These are phyloP conservation scores for Nothobranchius kuhntae DNA, from an alignment of 2,113 vertebrate genomes.

Conservation along the genomic window DNA sequence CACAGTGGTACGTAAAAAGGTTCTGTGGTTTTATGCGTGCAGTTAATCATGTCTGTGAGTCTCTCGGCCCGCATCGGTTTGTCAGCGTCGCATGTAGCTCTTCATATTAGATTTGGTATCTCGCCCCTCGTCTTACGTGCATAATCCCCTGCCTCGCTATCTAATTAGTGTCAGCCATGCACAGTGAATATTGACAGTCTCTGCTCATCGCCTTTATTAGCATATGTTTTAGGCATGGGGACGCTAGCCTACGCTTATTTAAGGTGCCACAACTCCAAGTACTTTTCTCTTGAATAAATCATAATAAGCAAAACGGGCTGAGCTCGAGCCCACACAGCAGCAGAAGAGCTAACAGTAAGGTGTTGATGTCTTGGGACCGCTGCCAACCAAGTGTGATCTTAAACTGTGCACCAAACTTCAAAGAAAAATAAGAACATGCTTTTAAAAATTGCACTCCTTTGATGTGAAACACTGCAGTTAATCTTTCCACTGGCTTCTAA, in stretches of 20 bases:
- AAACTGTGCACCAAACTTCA: constrained; percentile 25
- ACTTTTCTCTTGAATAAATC: constrained; percentile 55
- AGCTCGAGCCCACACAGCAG: neutral
- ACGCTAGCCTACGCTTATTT: constrained; percentile 48
- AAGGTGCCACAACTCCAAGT: constrained; percentile 33
- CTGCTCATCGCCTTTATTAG: constrained; percentile 63
- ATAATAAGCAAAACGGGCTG: constrained; percentile 26
- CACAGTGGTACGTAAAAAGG: constrained; percentile 46
- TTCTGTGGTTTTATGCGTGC: constrained; percentile 57
- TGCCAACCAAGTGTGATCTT: constrained; percentile 7
- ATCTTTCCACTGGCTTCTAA: constrained; percentile 34
- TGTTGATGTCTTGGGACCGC: constrained; percentile 17
- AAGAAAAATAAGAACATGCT: constrained; percentile 31
- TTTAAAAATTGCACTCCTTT: constrained; percentile 39
- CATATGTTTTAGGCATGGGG: constrained; percentile 48
- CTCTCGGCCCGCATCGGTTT: constrained; percentile 31
- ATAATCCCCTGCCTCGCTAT: constrained; percentile 45
- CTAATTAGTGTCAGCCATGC: constrained; percentile 66
- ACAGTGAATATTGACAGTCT: constrained; percentile 47
- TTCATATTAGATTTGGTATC: constrained; percentile 53
- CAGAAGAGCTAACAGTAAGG: neutral
- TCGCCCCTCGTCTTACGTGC: constrained; percentile 45
- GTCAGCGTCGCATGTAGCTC: constrained; percentile 42
- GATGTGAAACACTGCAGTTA: constrained; percentile 46
- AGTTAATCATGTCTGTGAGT: constrained; percentile 40